Evolutionary conservation across 2,888 invertebrate species (phyloP), one percentile per base, ranked within the genome.

Genomic region (Microctonus hyperodae): DNA sequence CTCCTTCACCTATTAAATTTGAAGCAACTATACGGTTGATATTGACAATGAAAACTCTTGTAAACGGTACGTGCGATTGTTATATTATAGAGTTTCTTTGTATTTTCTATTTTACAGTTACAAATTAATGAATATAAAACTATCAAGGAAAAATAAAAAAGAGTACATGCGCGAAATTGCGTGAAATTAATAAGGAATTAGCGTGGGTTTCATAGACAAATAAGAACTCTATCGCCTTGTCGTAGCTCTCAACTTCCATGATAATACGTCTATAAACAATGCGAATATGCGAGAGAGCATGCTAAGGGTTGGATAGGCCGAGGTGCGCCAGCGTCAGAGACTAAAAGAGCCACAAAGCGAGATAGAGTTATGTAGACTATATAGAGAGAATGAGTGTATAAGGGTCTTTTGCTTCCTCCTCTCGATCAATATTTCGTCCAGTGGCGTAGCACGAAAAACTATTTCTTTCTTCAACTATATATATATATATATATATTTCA

Each of bases 351-450:
- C 51, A n/a, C n/a, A 37, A 16, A 64, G 64, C 20, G 16, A 51
- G 28, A 61, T 22, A 61, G 33, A 51, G 13, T 16, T 31, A 62
- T 35, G 40, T 48, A 28, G 28, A 25, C 28, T 4, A 20, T 13
- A 16, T 25, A 13, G 70, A 69, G 72, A 65, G 48, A 60, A 56
- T 35, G 48, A 75, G 74, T 70, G 76, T 69, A 67, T 72, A 75
- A 78, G 75, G 78, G 78, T 71, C 74, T 69, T 65, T 75, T 73
- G 75, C 72, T 71, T 73, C 75, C 75, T 74, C 75, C 75, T 74
- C 75, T 76, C 80, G 79, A 79, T 79, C 79, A 79, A 79, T 79
- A 79, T 79, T 74, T 71, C 71, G 74, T 72, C 74, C 80, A 80
- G 75, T 78, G 77, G 77, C 80, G 80, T 78, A 80, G 75, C 78